Evolutionary conservation across 2,113 vertebrate species (phyloP), one percentile per base, ranked within the genome.

Genomic region (Gila orcuttii): DNA sequence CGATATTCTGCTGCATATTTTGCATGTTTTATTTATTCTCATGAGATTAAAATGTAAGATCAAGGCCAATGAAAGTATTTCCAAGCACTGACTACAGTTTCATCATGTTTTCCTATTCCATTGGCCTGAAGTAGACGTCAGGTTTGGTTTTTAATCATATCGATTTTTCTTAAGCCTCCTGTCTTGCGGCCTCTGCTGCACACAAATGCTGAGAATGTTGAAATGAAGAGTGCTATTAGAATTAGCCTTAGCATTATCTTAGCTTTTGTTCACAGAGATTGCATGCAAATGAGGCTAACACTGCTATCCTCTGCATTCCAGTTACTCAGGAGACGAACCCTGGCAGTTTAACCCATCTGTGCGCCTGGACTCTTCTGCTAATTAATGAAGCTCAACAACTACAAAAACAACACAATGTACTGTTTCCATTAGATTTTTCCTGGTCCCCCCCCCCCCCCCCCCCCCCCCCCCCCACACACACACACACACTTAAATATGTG

Each of bases 241-340:
- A 86, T 85, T 84, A 88, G 86, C 74, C 73, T 86, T 87, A 89
- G 86, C 74, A 82, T 87, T 88, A 90, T 90, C 86, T 86, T 82
- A 73, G 57, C 85, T 71, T 83, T 88, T 64, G 71, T 91, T 86
- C 86, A 84, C 84, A 69, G 81, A 85, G 91, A 89, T 87, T 88
- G 85, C 76, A 88, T 85, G 87, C 82, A 87, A 85, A 89, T 89
- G 78, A 91, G 78, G 39, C 45, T 55, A 9, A 50, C 81, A 47
- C 45, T 68, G 25, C 60, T 52, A 73, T 57, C 71, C 36, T 82
- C 82, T 79, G 59, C 85, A 85, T 85, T 83, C 82, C 75, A 83
- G 79, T 59, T 79, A 31, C 87, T 87, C 90, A n/a, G 68, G 87
- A 88, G 88, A 89, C 28, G 12, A 59, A 85, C 64, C 86, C 90